phyloP scores from a whole-genome alignment of 30 jellyfish, hydroid and myxozoan species.

The Sanderia malayensis region DNA sequence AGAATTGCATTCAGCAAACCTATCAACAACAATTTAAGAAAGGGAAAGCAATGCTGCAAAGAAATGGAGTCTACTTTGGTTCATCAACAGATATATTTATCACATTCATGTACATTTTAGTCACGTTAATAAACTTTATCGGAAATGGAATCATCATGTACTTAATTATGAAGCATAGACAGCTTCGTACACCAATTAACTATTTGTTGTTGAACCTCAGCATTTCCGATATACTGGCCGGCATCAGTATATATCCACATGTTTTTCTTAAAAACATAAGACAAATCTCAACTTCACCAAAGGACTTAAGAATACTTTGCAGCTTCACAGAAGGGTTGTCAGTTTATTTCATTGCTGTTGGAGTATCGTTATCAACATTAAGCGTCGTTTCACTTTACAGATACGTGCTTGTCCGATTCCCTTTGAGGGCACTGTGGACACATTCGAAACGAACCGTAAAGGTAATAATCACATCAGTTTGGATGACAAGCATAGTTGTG shows the following conservation, averaged over 20 bases:
- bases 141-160: conserved; percentile 40
- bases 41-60: background rate
- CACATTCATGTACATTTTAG: conserved; percentile 12
- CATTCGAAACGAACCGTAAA: conserved; percentile 35
- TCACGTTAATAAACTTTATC: conserved; percentile 26
- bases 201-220: conserved; percentile 53
- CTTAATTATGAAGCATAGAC: conserved; percentile 25
- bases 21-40: too few species aligned
- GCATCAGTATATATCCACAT: conserved; percentile 52
- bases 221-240: conserved; percentile 47
- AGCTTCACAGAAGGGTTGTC: conserved; percentile 58
- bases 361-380: conserved; percentile 46
- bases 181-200: conserved; percentile 56
- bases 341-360: conserved; percentile 44
- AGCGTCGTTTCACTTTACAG: conserved; percentile 60
- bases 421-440: conserved; percentile 52
- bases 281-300: background rate
- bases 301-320: conserved; percentile 22
- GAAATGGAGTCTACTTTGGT: conserved; percentile 21
- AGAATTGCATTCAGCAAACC: too few species aligned
- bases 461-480: conserved; percentile 5
- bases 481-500: conserved; percentile 40
- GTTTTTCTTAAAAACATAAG: conserved; percentile 30
- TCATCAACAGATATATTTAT: conserved; percentile 16
- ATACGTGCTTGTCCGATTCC: conserved; percentile 44